These are phyloP conservation scores for Scaptomyza hsui DNA, from an alignment of 1,140 invertebrate genomes.

Conservation along the genomic window DNA sequence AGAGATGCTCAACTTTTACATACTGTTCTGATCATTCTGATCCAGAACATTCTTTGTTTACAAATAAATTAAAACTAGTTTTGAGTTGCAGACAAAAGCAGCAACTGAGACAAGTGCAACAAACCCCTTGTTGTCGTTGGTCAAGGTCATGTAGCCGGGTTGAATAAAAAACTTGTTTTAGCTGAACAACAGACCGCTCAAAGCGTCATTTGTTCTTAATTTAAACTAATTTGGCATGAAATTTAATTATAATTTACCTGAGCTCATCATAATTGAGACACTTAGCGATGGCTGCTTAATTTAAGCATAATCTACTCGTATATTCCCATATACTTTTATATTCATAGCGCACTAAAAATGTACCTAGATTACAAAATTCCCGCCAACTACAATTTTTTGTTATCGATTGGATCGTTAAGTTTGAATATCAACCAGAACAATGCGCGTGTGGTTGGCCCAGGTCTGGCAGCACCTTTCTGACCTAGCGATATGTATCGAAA, in stretches of 20 bases:
- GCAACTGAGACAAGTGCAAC: conserved; percentile 24
- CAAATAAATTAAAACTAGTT: conserved; percentile 27
- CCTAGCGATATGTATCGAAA: conserved; percentile 15
- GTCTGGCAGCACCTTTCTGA: conserved; percentile 3
- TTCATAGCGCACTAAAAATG: background rate
- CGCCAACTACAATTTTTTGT: background rate
- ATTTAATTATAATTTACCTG: background rate
- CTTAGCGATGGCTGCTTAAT: background rate
- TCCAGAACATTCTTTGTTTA: conserved; percentile 18
- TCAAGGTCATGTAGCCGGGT: conserved; percentile 36
- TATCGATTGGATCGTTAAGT: background rate
- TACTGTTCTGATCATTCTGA: background rate
- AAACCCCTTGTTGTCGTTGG: conserved; percentile 37
- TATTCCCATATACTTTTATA: background rate
- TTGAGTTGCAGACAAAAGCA: background rate
- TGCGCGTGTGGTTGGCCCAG: background rate
- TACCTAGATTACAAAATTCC: background rate
- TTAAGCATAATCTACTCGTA: background rate
- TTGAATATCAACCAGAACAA: background rate
- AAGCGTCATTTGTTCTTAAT: conserved; percentile 4
- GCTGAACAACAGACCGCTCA: background rate
- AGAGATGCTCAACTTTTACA: background rate
- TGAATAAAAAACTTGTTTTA: conserved; percentile 22
- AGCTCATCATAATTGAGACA: background rate
- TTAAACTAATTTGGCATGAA: conserved; percentile 6